Percentiles rank a stretch among this genome's conserved stretches.
These are phyloP conservation scores for Epinotia brunnichana DNA, from an alignment of 2,888 invertebrate species.

Conservation along the genomic window DNA sequence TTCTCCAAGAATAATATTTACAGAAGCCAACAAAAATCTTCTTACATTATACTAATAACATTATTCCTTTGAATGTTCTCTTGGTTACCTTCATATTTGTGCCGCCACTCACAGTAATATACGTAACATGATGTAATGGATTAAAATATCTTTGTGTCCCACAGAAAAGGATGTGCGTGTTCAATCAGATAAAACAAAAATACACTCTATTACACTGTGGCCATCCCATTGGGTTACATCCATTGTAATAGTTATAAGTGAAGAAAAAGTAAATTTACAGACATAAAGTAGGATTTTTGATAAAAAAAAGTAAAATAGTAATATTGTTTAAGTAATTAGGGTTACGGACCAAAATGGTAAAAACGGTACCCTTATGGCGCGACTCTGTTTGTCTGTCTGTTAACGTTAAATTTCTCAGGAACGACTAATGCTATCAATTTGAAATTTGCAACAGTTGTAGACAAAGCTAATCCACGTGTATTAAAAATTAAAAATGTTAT, in stretches of 20 bases:
- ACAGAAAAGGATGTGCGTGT: slow-evolving; percentile 48
- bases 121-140: slow-evolving; percentile 57
- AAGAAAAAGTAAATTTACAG: neutral
- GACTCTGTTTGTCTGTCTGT: too few species aligned
- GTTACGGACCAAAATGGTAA: too few species aligned
- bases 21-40: slow-evolving; percentile 5
- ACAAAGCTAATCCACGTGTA: too few species aligned
- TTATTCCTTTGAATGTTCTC: slow-evolving; percentile 12
- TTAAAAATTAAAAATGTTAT: too few species aligned
- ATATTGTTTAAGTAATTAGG: too few species aligned
- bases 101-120: neutral
- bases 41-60: slow-evolving; percentile 7
- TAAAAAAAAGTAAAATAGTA: too few species aligned
- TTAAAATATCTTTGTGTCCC: slow-evolving; percentile 56
- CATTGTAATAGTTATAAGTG: neutral
- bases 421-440: too few species aligned
- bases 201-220: neutral
- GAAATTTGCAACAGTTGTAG: too few species aligned
- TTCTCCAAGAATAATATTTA: slow-evolving; percentile 12
- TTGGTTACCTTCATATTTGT: slow-evolving; percentile 42
- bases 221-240: neutral
- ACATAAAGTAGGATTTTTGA: too few species aligned
- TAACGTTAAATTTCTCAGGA: too few species aligned
- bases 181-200: slow-evolving; percentile 9
- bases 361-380: too few species aligned